Conservation (phyloP, 2,888 invertebrate species). For the Plusia festucae region DNA sequence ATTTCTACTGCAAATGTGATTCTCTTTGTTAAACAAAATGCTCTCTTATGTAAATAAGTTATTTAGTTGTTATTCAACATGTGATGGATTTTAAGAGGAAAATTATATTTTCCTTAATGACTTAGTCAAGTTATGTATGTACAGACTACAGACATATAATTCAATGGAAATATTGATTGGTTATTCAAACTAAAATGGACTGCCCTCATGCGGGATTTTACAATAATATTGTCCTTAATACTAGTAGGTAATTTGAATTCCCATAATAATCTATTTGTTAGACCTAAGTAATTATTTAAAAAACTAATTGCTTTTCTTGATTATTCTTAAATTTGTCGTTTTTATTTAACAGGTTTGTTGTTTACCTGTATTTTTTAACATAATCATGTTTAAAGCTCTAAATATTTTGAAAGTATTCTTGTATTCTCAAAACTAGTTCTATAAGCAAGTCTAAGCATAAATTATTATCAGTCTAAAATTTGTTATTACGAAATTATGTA, state of each 20-base stretch:
- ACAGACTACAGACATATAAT: constrained; percentile 17
- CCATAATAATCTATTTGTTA: constrained; percentile 17
- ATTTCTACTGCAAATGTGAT: neutral
- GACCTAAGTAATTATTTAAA: constrained; percentile 9
- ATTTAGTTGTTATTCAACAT: constrained; percentile 25
- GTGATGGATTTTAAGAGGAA: constrained; percentile 31
- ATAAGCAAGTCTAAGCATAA: constrained; percentile 25
- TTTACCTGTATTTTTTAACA: constrained; percentile 10
- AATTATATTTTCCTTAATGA: constrained; percentile 40
- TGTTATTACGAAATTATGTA: neutral
- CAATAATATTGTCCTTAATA: constrained; percentile 37
- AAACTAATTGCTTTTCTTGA: constrained; percentile 23
- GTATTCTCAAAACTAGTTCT: constrained; percentile 28
- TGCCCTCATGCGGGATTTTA: constrained; percentile 50
- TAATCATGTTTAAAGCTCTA: neutral
- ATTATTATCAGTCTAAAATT: constrained; percentile 10
- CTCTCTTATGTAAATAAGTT: constrained; percentile 42
- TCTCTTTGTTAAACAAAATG: constrained; percentile 19
- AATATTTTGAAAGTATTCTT: constrained; percentile 43
- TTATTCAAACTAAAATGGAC: constrained; percentile 33
- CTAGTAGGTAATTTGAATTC: constrained; percentile 22
- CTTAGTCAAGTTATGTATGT: constrained; percentile 9
- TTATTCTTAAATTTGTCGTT: neutral
- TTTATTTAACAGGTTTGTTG: neutral
- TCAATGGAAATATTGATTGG: constrained; percentile 39